Evolutionary conservation across 2,113 vertebrate species (phyloP).

Genomic region (Verasper variegatus): DNA sequence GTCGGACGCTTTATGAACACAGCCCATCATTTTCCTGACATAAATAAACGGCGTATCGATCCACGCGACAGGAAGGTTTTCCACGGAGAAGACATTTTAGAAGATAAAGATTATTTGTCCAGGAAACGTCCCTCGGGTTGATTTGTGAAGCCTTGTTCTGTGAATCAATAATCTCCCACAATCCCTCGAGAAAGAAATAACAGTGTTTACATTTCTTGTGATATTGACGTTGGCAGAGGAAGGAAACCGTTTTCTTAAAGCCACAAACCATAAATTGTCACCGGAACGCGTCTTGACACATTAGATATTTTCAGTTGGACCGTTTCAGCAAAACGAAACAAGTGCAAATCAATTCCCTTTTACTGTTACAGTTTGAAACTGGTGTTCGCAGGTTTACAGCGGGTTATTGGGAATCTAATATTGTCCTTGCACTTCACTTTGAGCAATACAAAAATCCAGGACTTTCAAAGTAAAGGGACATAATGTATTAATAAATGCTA

Average conservation of each 20-base stretch:
- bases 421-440: conserved; percentile 16
- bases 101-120: conserved; percentile 1
- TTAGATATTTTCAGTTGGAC: not conserved
- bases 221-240: not conserved
- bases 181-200: conserved; percentile 3
- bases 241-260: conserved; percentile 40
- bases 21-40: conserved; percentile 18
- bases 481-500: conserved; percentile 66
- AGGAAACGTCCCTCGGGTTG: not conserved
- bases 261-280: conserved; percentile 45
- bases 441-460: conserved; percentile 65
- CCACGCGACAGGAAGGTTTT: not conserved
- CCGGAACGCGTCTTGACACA: conserved; percentile 23
- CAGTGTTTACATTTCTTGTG: not conserved
- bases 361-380: not conserved
- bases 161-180: conserved; percentile 6
- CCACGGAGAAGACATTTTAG: not conserved
- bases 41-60: conserved; percentile 14
- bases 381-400: conserved; percentile 18
- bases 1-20: conserved; percentile 42
- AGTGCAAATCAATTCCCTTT: not conserved
- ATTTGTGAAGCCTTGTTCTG: conserved; percentile 16
- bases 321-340: not conserved
- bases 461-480: conserved; percentile 63
- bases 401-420: conserved; percentile 19